phyloP scores from a whole-genome alignment of 2,113 vertebrate species.

The Zosterops borbonicus region DNA sequence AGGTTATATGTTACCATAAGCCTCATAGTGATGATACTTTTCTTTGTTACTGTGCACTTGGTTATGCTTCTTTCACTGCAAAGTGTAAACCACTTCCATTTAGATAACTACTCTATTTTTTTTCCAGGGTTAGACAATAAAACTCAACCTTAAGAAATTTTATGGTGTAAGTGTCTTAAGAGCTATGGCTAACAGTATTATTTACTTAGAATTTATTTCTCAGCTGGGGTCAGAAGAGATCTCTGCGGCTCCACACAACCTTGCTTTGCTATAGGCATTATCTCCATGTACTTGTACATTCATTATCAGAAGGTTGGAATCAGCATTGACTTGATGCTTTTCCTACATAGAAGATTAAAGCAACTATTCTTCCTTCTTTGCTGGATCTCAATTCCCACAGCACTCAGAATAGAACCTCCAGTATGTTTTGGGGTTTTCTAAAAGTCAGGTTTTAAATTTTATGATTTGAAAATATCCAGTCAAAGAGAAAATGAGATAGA shows the following conservation, averaged over 20 bases:
- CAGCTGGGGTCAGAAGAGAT: neutral
- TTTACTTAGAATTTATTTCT: neutral
- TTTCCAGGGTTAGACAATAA: neutral
- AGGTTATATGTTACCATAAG: neutral
- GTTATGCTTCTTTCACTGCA: neutral
- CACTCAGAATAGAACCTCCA: neutral
- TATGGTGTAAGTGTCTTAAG: neutral
- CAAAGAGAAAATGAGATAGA: neutral
- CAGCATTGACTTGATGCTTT: neutral
- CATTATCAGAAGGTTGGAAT: neutral
- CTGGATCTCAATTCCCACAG: neutral
- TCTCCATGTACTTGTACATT: neutral
- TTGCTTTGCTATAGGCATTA: neutral
- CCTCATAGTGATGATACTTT: accelerated
- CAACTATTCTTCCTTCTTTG: neutral
- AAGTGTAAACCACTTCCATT: neutral
- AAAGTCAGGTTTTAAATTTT: neutral
- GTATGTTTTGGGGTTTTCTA: neutral
- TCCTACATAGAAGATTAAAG: neutral
- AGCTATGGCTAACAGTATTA: neutral
- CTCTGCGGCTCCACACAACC: neutral
- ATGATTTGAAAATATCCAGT: neutral
- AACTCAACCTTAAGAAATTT: neutral
- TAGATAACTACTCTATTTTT: neutral
- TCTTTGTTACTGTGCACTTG: neutral